These are phyloP conservation scores for Spodoptera picta DNA, from an alignment of 2,888 invertebrate genomes.

Conservation along the genomic window DNA sequence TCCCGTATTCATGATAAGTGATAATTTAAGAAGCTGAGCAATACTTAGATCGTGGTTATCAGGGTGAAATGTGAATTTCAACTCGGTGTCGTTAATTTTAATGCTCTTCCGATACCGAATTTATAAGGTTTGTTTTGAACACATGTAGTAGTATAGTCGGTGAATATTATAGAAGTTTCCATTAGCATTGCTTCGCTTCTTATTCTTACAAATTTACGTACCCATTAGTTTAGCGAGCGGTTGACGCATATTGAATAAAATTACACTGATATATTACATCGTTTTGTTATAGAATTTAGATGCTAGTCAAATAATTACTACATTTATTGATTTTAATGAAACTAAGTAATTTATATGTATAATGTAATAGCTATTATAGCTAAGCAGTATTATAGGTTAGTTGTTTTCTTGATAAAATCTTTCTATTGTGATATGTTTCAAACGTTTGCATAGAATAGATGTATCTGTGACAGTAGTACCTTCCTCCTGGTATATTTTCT, in stretches of 20 bases:
- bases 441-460: slow-evolving; percentile 69
- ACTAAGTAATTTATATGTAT: slow-evolving; percentile 71
- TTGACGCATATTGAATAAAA: slow-evolving; percentile 33
- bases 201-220: slow-evolving; percentile 19
- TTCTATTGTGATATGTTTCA: slow-evolving; percentile 79
- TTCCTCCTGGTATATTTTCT: slow-evolving; percentile 47
- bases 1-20: slow-evolving; percentile 28
- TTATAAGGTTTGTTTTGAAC: slow-evolving; percentile 2
- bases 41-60: slow-evolving; percentile 46
- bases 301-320: slow-evolving; percentile 86
- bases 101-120: slow-evolving; percentile 13
- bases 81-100: slow-evolving; percentile 20
- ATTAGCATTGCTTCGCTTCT: slow-evolving; percentile 46
- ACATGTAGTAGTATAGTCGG: slow-evolving; percentile 7
- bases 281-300: slow-evolving; percentile 75
- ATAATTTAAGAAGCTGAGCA: slow-evolving; percentile 52
- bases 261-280: slow-evolving; percentile 48
- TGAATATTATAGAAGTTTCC: slow-evolving; percentile 16
- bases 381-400: slow-evolving; percentile 88
- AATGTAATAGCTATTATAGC: slow-evolving; percentile 76
- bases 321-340: slow-evolving; percentile 77
- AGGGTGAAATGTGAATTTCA: slow-evolving; percentile 35
- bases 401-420: slow-evolving; percentile 78
- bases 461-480: slow-evolving; percentile 59
- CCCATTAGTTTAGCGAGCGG: slow-evolving; percentile 22